Evolutionary conservation across 2,797 vertebrate genomes (phyloP), one percentile per base, ranked within the genome.

Genomic region (Craterocephalus amniculus): DNA sequence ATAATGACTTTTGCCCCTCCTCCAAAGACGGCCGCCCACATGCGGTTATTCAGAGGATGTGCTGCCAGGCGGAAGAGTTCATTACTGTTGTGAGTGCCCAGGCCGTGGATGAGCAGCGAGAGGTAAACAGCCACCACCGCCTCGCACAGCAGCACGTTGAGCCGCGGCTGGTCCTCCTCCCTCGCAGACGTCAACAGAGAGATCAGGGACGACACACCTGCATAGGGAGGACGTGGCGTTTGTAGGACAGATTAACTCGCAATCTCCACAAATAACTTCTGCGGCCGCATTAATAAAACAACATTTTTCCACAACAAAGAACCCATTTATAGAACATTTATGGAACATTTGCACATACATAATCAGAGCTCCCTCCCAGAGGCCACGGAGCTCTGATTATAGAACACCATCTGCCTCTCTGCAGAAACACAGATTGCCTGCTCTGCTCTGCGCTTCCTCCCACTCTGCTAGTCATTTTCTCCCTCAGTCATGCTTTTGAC

Each of bases 11-110:
- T 98, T 22, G 95, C 98, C 26, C 97, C 98, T 8, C 98, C 98
- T 0, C 98, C 98, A 61, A 99, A 99, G 36, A 99, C 95, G 0
- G 98, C 97, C 0, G 98, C 98, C 98, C 98, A 99, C 97, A 99
- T 97, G 72, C 97, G 95, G 77, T 95, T 93, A 91, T 98, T 99
- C 73, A 99, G 87, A 0, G 97, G 98, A 88, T 99, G 98, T 1
- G 98, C 97, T 3, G 96, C 97, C 51, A 99, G 94, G 27, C 98
- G 95, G 86, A 99, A 99, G 49, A 99, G 92, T 80, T 99, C 97
- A 2, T 96, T 99, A 72, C 96, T 92, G 18, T 95, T 96, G 86
- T 99, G 97, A 18, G 96, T 99, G 67, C 97, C 97, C 59, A 99
- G 93, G 35, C 97, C 98, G 0, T 98, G 97, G 86, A 98, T 97